These are phyloP conservation scores for Tachysurus fulvidraco DNA, from an alignment of 2,113 vertebrate genomes.

Conservation along the genomic window DNA sequence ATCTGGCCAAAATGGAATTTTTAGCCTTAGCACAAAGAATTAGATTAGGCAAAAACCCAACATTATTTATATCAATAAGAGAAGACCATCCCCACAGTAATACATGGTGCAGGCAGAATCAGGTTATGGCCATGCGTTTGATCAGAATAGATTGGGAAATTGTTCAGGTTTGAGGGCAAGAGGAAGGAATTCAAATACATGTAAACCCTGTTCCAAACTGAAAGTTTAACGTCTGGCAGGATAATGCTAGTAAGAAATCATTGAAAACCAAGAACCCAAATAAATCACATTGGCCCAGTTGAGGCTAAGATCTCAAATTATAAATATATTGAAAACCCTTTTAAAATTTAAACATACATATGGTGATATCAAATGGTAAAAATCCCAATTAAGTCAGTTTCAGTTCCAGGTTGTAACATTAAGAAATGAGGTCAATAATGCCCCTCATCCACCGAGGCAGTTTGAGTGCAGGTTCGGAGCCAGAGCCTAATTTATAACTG, in stretches of 20 bases:
- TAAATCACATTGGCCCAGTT: neutral
- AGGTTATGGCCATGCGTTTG: neutral
- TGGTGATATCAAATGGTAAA: neutral
- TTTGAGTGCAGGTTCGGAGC: no score
- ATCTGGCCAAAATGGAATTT: neutral
- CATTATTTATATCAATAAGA: neutral
- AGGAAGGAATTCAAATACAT: neutral
- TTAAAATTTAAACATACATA: neutral
- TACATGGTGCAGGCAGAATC: neutral
- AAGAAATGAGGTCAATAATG: neutral
- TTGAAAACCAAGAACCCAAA: neutral
- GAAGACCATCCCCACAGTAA: neutral
- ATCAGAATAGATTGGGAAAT: neutral
- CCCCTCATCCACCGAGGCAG: no score
- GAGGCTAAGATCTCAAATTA: neutral
- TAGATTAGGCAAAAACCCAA: neutral
- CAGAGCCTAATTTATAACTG: no score
- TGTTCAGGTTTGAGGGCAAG: neutral
- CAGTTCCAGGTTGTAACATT: neutral
- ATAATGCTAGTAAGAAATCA: neutral
- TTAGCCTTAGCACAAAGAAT: neutral
- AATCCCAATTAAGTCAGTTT: neutral
- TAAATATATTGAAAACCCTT: neutral
- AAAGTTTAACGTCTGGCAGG: neutral
- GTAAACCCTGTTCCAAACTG: neutral